Conservation (phyloP, 2,888 invertebrate species). For the Drosophila sordidapex region DNA sequence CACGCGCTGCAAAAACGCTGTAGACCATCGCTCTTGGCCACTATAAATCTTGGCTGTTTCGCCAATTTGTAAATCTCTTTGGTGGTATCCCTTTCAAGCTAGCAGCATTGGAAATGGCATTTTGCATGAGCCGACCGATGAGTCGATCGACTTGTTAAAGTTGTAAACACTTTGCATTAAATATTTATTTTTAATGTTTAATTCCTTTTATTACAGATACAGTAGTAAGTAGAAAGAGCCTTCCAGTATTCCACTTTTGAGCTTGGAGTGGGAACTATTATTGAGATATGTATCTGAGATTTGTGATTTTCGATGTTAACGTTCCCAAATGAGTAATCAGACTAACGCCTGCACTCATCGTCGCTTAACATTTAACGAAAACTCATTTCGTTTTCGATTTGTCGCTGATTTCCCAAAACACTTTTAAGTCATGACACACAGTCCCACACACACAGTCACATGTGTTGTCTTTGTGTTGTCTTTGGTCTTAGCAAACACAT, state of each 20-base stretch:
- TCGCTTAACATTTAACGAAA: slow-evolving; percentile 43
- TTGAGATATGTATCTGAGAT: slow-evolving; percentile 5
- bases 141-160: slow-evolving; percentile 36
- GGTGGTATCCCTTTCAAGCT: slow-evolving; percentile 22
- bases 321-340: slow-evolving; percentile 73
- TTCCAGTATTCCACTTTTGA: not conserved
- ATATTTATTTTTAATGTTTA: slow-evolving; percentile 53
- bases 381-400: slow-evolving; percentile 72
- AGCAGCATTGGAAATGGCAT: slow-evolving; percentile 11
- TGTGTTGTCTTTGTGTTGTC: slow-evolving; percentile 35
- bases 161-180: slow-evolving; percentile 46
- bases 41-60: slow-evolving; percentile 67
- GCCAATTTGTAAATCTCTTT: slow-evolving; percentile 64
- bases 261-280: slow-evolving; percentile 2
- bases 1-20: slow-evolving; percentile 49
- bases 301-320: slow-evolving; percentile 16
- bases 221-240: slow-evolving; percentile 3
- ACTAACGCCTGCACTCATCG: slow-evolving; percentile 9
- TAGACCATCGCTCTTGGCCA: slow-evolving; percentile 26
- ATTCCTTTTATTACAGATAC: slow-evolving; percentile 3
- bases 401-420: slow-evolving; percentile 74
- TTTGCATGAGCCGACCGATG: slow-evolving; percentile 20
- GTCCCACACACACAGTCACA: slow-evolving; percentile 9
- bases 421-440: slow-evolving; percentile 25
- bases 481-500: slow-evolving; percentile 57